Percentiles rank a stretch among this genome's conserved stretches.
Conservation (phyloP, 2,888 invertebrate genomes). For the Rhopalosiphum nymphaeae region DNA sequence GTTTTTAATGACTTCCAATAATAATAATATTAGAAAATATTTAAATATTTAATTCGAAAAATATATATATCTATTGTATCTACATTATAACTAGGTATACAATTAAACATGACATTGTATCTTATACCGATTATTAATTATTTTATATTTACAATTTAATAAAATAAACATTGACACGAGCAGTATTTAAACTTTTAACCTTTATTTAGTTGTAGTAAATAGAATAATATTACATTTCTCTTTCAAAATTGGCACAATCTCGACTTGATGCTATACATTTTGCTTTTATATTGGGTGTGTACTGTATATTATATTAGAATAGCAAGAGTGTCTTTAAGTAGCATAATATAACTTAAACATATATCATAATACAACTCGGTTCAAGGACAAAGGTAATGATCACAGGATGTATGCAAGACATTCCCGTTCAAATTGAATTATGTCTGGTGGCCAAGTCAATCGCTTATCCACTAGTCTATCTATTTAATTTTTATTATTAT, state of each 20-base stretch:
- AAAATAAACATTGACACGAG: neutral
- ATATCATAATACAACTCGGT: conserved; percentile 21
- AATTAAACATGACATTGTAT: neutral
- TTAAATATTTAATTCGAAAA: neutral
- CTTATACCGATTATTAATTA: neutral
- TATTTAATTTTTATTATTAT: conserved; percentile 43
- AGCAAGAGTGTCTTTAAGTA: neutral
- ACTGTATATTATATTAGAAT: neutral
- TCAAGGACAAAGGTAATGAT: conserved; percentile 41
- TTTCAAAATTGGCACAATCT: neutral
- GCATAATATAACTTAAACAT: neutral
- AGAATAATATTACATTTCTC: neutral
- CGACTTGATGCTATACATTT: neutral
- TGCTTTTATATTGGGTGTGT: neutral
- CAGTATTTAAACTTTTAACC: neutral
- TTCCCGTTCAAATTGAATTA: conserved; percentile 31
- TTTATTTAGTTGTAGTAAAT: neutral
- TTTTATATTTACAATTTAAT: neutral
- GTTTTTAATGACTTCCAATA: neutral
- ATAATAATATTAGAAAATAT: neutral
- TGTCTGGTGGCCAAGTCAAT: conserved; percentile 28
- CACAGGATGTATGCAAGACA: conserved; percentile 28
- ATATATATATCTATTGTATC: neutral
- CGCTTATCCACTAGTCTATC: conserved; percentile 10
- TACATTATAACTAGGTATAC: neutral